A percentile compares a stretch with the other conserved stretches of the same genome.
phyloP scores from a whole-genome alignment of 2,113 vertebrate species.

The Pristiophorus japonicus region DNA sequence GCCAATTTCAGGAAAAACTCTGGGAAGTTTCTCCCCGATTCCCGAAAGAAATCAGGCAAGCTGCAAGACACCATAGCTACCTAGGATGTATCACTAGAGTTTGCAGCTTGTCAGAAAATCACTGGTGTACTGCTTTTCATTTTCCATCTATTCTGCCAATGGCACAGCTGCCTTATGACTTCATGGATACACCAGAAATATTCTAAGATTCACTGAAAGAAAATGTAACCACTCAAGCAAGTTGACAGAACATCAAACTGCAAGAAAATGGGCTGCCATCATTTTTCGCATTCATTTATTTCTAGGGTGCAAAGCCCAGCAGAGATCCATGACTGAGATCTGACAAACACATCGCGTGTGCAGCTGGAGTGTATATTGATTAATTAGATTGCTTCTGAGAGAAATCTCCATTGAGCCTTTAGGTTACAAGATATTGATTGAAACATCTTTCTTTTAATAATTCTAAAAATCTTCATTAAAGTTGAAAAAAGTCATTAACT shows the following conservation, averaged over 20 bases:
- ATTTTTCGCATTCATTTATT: no score
- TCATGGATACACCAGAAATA: not conserved
- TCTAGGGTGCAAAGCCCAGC: not conserved
- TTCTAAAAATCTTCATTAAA: not conserved
- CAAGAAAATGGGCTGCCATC: not conserved
- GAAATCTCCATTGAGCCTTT: not conserved
- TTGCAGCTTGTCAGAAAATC: not conserved
- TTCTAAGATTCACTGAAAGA: not conserved
- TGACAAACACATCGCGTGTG: not conserved
- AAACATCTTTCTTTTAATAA: not conserved
- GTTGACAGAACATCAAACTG: not conserved
- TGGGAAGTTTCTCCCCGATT: not conserved
- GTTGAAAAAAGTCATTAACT: not conserved
- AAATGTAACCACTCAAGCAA: not conserved
- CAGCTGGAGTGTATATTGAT: not conserved
- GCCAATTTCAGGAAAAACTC: not conserved
- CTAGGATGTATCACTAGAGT: not conserved
- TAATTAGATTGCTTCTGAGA: not conserved
- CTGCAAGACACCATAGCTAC: not conserved
- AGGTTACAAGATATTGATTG: not conserved
- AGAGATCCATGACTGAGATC: not conserved
- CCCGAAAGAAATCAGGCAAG: not conserved
- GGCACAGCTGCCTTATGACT: not conserved
- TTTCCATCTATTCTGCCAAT: not conserved
- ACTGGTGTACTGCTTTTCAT: not conserved